Conservation (phyloP, 30 jellyfish, hydroid and myxozoan genomes). For the Hydractinia echinata region DNA sequence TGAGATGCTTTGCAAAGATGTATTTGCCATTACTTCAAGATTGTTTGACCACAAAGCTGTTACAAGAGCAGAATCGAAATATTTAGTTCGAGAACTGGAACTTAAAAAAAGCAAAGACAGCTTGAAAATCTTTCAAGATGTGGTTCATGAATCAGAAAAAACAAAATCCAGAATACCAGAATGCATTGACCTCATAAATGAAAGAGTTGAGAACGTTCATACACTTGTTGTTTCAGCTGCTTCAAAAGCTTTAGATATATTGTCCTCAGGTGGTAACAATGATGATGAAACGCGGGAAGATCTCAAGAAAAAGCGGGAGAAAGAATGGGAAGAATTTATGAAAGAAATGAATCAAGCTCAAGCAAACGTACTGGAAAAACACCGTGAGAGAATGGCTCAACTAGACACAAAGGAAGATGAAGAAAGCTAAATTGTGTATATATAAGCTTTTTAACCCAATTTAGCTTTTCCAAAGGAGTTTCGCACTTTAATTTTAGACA, state of each 20-base stretch:
- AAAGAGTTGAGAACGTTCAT: conserved; percentile 22
- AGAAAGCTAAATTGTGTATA: neutral
- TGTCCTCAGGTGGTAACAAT: conserved; percentile 11
- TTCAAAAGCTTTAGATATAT: conserved; percentile 24
- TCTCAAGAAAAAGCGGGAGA: conserved; percentile 15
- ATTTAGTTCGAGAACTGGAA: conserved; percentile 37
- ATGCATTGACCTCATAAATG: conserved; percentile 34
- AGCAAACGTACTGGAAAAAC: conserved; percentile 31
- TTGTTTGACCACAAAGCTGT: conserved; percentile 39
- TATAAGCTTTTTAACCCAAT: too few relatives aligned
- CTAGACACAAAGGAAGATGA: neutral
- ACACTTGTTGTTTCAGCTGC: conserved; percentile 21
- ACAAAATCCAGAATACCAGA: conserved; percentile 22
- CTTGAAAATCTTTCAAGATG: conserved; percentile 7
- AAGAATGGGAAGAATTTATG: conserved; percentile 38
- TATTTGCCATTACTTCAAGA: conserved; percentile 28
- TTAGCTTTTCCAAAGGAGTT: too few relatives aligned
- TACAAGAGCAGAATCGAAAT: conserved; percentile 26
- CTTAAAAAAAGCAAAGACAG: conserved; percentile 7
- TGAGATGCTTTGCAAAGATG: conserved; percentile 37
- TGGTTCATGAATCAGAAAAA: conserved; percentile 20
- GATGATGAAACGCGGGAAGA: neutral
- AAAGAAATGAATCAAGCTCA: conserved; percentile 33
- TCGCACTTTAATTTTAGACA: too few relatives aligned
- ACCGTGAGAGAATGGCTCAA: conserved; percentile 11